These are phyloP conservation scores for Drosophila navojoa DNA, from an alignment of 1,140 invertebrate genomes.

Conservation along the genomic window DNA sequence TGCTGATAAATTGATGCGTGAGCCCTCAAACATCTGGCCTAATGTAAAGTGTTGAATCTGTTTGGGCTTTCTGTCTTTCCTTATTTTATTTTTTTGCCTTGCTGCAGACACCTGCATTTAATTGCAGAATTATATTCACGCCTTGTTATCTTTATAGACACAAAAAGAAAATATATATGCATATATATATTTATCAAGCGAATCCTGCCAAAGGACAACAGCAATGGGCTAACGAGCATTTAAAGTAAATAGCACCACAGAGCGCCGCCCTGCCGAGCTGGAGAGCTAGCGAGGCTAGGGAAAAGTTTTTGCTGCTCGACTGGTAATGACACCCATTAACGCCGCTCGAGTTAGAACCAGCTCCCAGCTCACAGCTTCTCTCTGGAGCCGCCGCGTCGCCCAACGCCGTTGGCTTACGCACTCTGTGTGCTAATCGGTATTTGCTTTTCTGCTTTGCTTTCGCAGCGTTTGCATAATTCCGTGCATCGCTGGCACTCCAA, in stretches of 20 bases:
- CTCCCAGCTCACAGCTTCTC: background rate
- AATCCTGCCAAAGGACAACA: background rate
- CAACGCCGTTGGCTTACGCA: conserved; percentile 38
- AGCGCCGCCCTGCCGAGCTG: conserved; percentile 6
- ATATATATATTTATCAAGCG: too few relatives aligned
- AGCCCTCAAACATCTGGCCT: background rate
- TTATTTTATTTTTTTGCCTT: background rate
- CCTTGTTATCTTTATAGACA: conserved; percentile 33
- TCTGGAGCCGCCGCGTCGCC: conserved; percentile 6
- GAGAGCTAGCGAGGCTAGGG: conserved; percentile 25
- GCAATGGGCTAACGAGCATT: conserved; percentile 40
- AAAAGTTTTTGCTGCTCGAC: conserved; percentile 60
- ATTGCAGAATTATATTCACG: conserved; percentile 51
- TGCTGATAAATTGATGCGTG: background rate
- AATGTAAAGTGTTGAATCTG: conserved; percentile 10
- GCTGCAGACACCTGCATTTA: conserved; percentile 51
- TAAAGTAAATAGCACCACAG: conserved; percentile 25
- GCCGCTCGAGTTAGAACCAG: conserved; percentile 41
- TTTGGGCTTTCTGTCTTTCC: background rate
- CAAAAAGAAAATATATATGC: conserved; percentile 3
- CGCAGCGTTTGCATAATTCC: conserved; percentile 70
- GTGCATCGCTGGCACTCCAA: background rate
- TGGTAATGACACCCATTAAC: conserved; percentile 79
- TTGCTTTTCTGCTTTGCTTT: conserved; percentile 63
- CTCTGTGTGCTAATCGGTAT: conserved; percentile 66